Conservation (phyloP, 2,797 vertebrate genomes). For the Taeniopygia guttata region DNA sequence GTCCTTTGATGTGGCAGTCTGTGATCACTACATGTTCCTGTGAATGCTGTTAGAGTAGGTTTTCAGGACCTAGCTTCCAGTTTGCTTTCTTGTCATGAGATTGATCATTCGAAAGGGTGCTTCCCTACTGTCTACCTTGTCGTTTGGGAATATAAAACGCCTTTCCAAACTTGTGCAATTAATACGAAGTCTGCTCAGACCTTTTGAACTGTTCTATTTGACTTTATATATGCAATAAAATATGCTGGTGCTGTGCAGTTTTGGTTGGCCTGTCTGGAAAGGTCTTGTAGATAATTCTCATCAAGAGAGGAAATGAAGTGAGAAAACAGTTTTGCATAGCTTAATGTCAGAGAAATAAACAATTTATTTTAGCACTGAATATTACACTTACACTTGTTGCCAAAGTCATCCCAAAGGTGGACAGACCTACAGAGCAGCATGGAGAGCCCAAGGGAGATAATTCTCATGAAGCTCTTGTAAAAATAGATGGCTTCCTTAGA, state of each 20-base stretch:
- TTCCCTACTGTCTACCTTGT: background rate
- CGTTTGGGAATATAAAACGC: background rate
- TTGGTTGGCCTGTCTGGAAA: background rate
- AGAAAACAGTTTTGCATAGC: background rate
- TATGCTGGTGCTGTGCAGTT: background rate
- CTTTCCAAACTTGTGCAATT: background rate
- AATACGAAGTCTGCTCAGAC: background rate
- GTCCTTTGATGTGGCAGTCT: background rate
- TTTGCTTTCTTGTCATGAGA: background rate
- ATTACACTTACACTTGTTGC: background rate
- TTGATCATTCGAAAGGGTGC: accelerated
- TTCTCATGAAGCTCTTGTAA: background rate
- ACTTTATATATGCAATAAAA: background rate
- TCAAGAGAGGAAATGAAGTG: background rate
- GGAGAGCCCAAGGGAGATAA: background rate
- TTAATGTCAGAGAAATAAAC: background rate
- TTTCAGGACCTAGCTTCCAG: background rate
- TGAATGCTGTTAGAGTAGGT: background rate
- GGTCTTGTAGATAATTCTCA: background rate
- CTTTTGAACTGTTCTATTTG: background rate
- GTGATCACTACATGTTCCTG: accelerated
- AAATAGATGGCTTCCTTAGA: background rate
- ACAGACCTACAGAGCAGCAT: background rate
- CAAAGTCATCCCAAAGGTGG: background rate
- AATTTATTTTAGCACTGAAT: background rate